Evolutionary conservation across 1,140 invertebrate genomes (phyloP), one percentile per base, ranked within the genome.

Genomic region (Drosophila hydei): DNA sequence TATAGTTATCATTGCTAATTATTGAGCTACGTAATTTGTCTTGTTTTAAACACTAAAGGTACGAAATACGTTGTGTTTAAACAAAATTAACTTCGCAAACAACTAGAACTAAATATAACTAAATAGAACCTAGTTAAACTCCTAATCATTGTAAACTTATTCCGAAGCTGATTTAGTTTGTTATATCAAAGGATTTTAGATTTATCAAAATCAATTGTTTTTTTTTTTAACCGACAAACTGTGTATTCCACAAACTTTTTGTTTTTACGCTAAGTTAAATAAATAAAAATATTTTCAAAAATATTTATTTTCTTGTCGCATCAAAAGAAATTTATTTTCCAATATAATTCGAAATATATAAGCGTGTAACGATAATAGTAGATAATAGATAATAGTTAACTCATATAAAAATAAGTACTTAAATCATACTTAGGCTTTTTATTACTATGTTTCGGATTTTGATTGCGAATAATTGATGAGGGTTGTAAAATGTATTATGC

Each of bases 31-130:
- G 42, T 27, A 79, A 42, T 47, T 50, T 48, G 51, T 83, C 84
- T 71, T 83, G 61, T 69, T 79, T 75, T 48, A 71, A 77, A 71
- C 59, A 63, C 71, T 83, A 56, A 61, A 74, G 5, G 30, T 76
- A 76, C 62, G 47, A 30, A 23, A 69, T 56, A 50, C 51, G 51
- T 50, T 18, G 52, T 16, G 5, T 50, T 42, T 54, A 30, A 50
- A 25, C 51, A 69, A 40, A 69, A 38, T 48, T 69, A 47, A 54
- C 36, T 50, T 61, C 61, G 6, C 4, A 51, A 30, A 45, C 9
- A 62, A 3, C 30, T 33, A 33, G 30, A 11, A 11, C 30, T 8
- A 30, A 30, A 6, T 11, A 6, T 33, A 6, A 33, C 30, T 54
- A 77, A 63, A 51, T 23, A 77, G 64, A 62, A n/a, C n/a, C n/a